These are phyloP conservation scores for Podarcis cretensis DNA, from an alignment of 2,113 vertebrate species.

Conservation along the genomic window DNA sequence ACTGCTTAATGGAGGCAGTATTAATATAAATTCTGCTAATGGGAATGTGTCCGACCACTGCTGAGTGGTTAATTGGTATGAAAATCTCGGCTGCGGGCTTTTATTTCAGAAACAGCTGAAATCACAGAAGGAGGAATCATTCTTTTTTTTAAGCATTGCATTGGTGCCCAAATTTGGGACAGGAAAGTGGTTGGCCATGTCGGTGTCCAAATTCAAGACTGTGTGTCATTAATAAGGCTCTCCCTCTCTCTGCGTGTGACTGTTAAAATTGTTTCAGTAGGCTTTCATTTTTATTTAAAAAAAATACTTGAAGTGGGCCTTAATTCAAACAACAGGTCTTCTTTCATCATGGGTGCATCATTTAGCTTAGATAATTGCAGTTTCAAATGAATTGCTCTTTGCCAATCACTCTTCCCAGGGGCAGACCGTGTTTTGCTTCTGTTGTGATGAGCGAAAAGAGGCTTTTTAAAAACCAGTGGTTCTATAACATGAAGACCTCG, in stretches of 20 bases:
- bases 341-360: neutral
- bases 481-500: neutral
- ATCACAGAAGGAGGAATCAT: neutral
- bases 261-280: neutral
- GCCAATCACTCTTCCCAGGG: neutral
- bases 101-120: neutral
- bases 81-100: neutral
- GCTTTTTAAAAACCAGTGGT: neutral
- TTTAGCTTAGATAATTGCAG: neutral
- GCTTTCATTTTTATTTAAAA: neutral
- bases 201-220: neutral
- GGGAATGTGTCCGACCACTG: neutral
- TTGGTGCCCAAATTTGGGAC: neutral
- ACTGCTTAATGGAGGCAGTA: neutral
- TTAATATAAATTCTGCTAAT: conserved; percentile 27
- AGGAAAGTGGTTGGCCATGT: neutral
- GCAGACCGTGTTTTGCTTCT: neutral
- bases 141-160: neutral
- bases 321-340: neutral
- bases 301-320: neutral
- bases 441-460: neutral
- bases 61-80: conserved; percentile 5
- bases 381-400: neutral
- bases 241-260: neutral
- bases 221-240: neutral